Evolutionary conservation across 2,797 vertebrate species (phyloP).

Genomic region (Sebastes wilsoni): DNA sequence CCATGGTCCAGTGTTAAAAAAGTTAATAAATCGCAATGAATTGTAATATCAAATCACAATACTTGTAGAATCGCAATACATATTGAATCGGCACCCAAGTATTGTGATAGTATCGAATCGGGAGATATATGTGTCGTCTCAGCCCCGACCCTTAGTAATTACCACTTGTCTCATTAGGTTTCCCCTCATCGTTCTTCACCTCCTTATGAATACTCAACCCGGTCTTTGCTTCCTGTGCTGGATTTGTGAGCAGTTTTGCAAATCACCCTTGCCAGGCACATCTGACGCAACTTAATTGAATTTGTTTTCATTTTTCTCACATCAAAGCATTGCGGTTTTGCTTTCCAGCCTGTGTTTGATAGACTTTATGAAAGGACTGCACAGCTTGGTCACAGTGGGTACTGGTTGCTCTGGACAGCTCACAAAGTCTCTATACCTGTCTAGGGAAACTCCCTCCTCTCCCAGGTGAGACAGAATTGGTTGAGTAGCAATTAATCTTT

Average conservation of each 20-base stretch:
- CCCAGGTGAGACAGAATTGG: slow-evolving; percentile 3
- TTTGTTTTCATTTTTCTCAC: slow-evolving; percentile 36
- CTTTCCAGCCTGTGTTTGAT: slow-evolving; percentile 6
- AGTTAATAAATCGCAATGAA: no score
- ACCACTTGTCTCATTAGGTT: slow-evolving; percentile 30
- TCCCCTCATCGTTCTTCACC: background rate
- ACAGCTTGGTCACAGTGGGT: slow-evolving; percentile 14
- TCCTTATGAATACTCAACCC: slow-evolving; percentile 17
- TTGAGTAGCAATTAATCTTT: slow-evolving; percentile 14
- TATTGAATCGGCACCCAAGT: background rate
- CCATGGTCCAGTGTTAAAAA: no score
- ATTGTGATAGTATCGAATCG: background rate
- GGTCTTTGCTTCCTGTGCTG: background rate
- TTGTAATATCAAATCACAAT: background rate
- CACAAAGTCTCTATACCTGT: slow-evolving; percentile 20
- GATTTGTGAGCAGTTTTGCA: background rate
- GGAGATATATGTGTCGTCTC: fast-evolving
- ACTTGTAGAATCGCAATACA: background rate
- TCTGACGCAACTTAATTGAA: slow-evolving; percentile 18
- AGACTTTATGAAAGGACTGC: slow-evolving; percentile 26
- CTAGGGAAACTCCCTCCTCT: background rate
- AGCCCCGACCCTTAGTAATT: background rate
- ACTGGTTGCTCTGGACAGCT: slow-evolving; percentile 7
- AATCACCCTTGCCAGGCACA: background rate
- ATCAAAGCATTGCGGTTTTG: slow-evolving; percentile 22